A percentile compares a stretch with the other conserved stretches of the same genome.
Conservation (phyloP, 2,888 invertebrate species). For the Plusia festucae region DNA sequence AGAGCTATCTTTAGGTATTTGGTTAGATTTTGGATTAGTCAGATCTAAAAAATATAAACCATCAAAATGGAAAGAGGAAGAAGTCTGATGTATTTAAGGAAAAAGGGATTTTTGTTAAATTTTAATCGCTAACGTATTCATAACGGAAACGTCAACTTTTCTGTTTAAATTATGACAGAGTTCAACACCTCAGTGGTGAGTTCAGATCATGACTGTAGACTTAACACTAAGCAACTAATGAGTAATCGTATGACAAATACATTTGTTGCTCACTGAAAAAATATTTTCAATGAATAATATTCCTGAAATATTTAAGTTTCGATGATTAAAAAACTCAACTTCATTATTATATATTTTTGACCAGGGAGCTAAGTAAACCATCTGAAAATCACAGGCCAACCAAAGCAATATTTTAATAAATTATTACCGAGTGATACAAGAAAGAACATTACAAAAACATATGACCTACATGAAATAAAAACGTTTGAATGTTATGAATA, state of each 20-base stretch:
- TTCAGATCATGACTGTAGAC: background rate
- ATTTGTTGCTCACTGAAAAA: background rate
- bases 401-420: conserved; percentile 5
- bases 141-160: background rate
- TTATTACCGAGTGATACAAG: conserved; percentile 19
- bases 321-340: too few species aligned
- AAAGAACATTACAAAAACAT: conserved; percentile 24
- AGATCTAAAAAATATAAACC: too few species aligned
- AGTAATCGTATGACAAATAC: background rate
- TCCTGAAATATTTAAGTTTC: too few species aligned
- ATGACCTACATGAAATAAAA: conserved; percentile 23
- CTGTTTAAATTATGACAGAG: background rate
- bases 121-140: background rate
- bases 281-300: too few species aligned
- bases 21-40: too few species aligned
- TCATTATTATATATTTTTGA: background rate
- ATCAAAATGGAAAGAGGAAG: too few species aligned
- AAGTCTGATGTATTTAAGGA: too few species aligned
- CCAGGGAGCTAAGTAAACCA: background rate
- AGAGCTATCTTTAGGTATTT: too few species aligned
- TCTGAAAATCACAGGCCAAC: background rate
- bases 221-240: conserved; percentile 5
- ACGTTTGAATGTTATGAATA: conserved; percentile 51
- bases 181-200: background rate
- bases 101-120: too few species aligned